Percentiles rank a stretch among this genome's conserved stretches.
These are phyloP conservation scores for Drosophila basisetae DNA, from an alignment of 2,888 invertebrate species.

Conservation along the genomic window DNA sequence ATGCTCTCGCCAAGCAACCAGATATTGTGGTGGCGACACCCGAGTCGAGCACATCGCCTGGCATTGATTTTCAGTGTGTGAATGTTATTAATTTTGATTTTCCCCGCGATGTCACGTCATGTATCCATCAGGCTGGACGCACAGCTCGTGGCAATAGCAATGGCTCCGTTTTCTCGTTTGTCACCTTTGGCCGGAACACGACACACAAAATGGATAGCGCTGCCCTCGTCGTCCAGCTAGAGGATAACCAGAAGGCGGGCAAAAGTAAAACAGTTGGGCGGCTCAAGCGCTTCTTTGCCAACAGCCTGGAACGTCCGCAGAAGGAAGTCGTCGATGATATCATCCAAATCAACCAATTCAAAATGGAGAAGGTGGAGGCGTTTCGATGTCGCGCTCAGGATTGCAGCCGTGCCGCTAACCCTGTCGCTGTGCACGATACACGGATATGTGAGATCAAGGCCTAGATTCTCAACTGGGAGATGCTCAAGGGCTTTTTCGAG, in stretches of 20 bases:
- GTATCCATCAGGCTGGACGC: conserved; percentile 97
- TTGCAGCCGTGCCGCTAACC: conserved; percentile 94
- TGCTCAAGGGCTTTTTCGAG: conserved; percentile 96
- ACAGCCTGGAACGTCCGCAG: conserved; percentile 1
- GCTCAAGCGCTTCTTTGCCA: conserved; percentile 22
- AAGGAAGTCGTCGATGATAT: conserved; percentile 85
- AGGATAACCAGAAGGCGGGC: not conserved
- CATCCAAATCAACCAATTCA: conserved; percentile 95
- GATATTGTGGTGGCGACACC: conserved; percentile 97
- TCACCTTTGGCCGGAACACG: conserved; percentile 87
- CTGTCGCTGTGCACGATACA: conserved; percentile 91
- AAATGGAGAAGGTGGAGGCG: conserved; percentile 97
- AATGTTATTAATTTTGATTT: conserved; percentile 99
- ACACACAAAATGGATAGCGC: conserved; percentile 57
- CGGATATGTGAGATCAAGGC: conserved; percentile 97
- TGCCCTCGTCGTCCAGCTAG: conserved; percentile 65
- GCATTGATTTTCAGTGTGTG: conserved; percentile 99
- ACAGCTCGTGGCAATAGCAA: conserved; percentile 95
- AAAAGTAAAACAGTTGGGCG: conserved; percentile 20
- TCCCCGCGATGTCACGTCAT: conserved; percentile 94
- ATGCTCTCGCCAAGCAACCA: conserved; percentile 92
- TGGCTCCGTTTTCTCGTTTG: conserved; percentile 95
- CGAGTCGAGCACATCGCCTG: conserved; percentile 97
- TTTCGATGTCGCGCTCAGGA: conserved; percentile 97
- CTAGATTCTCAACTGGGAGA: conserved; percentile 96